Evolutionary conservation across 2,113 vertebrate genomes (phyloP).

Genomic region (Cephalopterus ornatus): DNA sequence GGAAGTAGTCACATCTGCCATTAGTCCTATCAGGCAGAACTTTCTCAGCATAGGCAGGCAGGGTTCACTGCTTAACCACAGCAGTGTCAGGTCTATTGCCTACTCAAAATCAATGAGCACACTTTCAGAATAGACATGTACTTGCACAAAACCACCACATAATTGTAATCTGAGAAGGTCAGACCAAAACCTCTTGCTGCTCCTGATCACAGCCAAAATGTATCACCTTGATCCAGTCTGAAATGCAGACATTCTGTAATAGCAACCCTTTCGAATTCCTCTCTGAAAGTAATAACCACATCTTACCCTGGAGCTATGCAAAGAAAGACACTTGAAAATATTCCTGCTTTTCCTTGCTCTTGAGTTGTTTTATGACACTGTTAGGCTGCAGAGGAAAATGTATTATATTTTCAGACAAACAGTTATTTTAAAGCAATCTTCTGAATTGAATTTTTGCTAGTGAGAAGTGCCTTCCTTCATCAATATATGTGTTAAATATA

Average conservation of each 20-base stretch:
- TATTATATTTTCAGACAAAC: neutral
- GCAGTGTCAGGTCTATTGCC: neutral
- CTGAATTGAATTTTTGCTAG: neutral
- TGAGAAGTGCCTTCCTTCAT: neutral
- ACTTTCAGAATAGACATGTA: neutral
- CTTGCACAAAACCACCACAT: neutral
- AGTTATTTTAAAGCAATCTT: neutral
- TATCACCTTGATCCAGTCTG: neutral
- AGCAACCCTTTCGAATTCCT: neutral
- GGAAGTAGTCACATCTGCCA: neutral
- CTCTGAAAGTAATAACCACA: neutral
- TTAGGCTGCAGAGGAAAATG: neutral
- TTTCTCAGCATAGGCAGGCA: neutral
- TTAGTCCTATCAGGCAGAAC: neutral
- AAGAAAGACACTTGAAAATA: neutral
- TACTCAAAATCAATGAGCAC: neutral
- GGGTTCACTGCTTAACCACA: neutral
- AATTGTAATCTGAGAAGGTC: neutral
- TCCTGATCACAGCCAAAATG: neutral
- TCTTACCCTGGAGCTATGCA: neutral
- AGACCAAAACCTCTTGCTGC: neutral
- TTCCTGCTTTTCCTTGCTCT: neutral
- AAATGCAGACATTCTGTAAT: neutral
- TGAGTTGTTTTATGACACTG: neutral
- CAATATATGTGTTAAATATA: neutral